Evolutionary conservation across 64 coral and sea anemone species (phyloP).

Genomic region (Montipora sp.): DNA sequence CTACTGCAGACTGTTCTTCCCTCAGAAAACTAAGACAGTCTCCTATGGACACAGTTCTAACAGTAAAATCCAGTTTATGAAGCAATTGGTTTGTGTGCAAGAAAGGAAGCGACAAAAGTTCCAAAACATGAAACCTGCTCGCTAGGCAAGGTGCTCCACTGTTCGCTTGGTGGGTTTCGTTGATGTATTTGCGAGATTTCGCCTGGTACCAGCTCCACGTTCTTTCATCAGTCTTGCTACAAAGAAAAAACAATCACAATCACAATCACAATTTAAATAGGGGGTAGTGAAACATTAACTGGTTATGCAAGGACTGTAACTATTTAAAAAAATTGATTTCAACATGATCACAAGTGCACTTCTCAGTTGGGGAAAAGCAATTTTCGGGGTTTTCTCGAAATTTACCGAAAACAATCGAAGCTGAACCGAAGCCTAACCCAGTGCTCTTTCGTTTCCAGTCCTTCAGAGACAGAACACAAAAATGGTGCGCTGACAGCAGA

Average conservation of each 20-base stretch:
- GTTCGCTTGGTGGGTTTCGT: background rate
- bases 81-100: background rate
- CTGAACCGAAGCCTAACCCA: background rate
- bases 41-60: background rate
- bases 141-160: constrained; percentile 7
- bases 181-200: background rate
- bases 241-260: background rate
- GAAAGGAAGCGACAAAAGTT: background rate
- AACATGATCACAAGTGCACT: no score
- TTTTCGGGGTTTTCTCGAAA: no score
- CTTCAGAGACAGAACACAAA: background rate
- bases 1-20: no score
- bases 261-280: no score
- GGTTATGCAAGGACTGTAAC: no score
- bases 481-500: background rate
- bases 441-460: background rate
- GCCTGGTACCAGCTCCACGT: constrained; percentile 14
- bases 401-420: background rate
- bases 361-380: no score
- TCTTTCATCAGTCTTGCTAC: background rate
- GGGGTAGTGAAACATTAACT: no score
- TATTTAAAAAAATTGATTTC: no score
- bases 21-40: background rate
- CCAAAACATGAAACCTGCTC: constrained; percentile 26
- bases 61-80: background rate